Evolutionary conservation across 1,140 invertebrate species (phyloP).

Genomic region (Philotrypesis tridentata): DNA sequence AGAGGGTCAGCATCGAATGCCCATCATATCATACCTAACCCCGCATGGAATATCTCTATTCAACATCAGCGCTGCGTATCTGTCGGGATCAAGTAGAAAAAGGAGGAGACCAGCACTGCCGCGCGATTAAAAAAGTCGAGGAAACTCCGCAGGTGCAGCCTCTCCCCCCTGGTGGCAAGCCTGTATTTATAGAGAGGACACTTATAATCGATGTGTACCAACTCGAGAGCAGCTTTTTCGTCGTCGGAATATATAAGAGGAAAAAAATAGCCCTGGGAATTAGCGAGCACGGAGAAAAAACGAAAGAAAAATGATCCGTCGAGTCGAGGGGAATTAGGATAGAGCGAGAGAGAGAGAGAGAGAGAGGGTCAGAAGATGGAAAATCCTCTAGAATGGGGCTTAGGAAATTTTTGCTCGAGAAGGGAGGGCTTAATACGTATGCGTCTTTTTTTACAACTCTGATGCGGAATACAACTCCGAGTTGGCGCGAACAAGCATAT

Average conservation of each 20-base stretch:
- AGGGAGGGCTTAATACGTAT: not conserved
- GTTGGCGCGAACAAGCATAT: not conserved
- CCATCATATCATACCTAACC: not conserved
- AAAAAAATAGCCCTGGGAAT: not conserved
- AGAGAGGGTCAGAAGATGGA: too few relatives aligned
- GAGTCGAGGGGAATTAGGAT: not conserved
- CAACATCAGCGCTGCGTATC: not conserved
- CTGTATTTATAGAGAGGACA: not conserved
- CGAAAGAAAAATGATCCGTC: not conserved
- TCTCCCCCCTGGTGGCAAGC: not conserved
- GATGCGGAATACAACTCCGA: not conserved
- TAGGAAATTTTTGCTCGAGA: too few relatives aligned
- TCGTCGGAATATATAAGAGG: too few relatives aligned
- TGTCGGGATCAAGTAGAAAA: not conserved
- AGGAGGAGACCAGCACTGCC: not conserved
- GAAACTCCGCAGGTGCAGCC: not conserved
- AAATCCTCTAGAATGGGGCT: not conserved
- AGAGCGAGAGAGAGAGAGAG: not conserved
- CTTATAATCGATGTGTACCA: not conserved
- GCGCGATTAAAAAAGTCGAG: conserved; percentile 1
- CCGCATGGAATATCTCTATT: not conserved
- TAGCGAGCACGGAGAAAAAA: not conserved
- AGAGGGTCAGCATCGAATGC: not conserved
- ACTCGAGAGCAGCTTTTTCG: not conserved
- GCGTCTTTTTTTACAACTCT: not conserved